Percentiles rank a stretch among this genome's conserved stretches.
Evolutionary conservation across 1,140 invertebrate species (phyloP).

Genomic region (Eciton burchellii): DNA sequence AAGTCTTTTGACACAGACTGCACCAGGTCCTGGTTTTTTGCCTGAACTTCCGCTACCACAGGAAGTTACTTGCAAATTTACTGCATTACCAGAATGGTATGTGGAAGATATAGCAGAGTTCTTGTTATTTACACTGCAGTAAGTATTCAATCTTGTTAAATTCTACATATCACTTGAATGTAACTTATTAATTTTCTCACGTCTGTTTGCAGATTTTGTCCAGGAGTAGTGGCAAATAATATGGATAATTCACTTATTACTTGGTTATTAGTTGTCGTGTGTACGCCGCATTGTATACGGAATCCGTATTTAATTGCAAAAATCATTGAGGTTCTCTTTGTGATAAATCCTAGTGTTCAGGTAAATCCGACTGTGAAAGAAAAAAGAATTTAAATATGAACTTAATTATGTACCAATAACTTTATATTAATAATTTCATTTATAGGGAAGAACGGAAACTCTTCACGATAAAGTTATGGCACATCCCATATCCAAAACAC

Average conservation of each 20-base stretch:
- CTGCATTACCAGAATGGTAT: constrained; percentile 97
- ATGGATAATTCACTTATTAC: constrained; percentile 94
- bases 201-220: constrained; percentile 89
- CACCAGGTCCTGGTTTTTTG: constrained; percentile 78
- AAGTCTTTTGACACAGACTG: constrained; percentile 87
- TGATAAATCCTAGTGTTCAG: constrained; percentile 94
- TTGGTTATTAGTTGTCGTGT: constrained; percentile 95
- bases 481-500: constrained; percentile 93
- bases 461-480: constrained; percentile 91
- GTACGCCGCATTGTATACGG: constrained; percentile 95
- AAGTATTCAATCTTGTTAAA: constrained; percentile 85
- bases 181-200: not conserved
- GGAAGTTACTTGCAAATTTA: constrained; percentile 91
- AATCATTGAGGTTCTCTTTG: constrained; percentile 97
- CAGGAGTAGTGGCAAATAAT: constrained; percentile 90
- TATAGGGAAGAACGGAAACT: constrained; percentile 86
- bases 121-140: constrained; percentile 96
- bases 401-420: not conserved
- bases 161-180: constrained; percentile 28
- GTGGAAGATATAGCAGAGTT: constrained; percentile 98
- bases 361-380: constrained; percentile 77
- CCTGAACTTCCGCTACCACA: constrained; percentile 86
- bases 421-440: constrained; percentile 10
- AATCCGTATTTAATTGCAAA: constrained; percentile 99
- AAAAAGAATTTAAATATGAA: not conserved